A percentile compares a stretch with the other conserved stretches of the same genome.
These are phyloP conservation scores for Drosophila engyochracea DNA, from an alignment of 2,888 invertebrate species.

Conservation along the genomic window DNA sequence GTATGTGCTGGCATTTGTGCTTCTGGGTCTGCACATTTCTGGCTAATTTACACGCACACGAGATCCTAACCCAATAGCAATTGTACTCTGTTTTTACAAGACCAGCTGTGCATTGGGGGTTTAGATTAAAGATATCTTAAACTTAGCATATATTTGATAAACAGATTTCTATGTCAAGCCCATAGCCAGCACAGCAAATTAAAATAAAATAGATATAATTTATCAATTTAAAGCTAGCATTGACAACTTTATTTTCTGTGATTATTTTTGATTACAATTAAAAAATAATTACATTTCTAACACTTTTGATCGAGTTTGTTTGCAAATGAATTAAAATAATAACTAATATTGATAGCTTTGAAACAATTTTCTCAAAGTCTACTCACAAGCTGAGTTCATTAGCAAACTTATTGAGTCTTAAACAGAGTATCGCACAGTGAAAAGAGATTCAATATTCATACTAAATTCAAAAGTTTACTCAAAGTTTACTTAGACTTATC, in stretches of 20 bases:
- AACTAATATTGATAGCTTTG: not conserved
- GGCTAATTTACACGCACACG: not conserved
- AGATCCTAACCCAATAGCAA: not conserved
- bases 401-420: not conserved
- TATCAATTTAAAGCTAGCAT: not conserved
- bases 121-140: not conserved
- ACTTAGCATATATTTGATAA: not conserved
- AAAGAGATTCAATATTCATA: not conserved
- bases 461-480: not conserved
- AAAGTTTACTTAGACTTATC: not conserved
- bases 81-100: not conserved
- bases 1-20: constrained; percentile 18
- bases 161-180: not conserved
- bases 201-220: not conserved
- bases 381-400: not conserved
- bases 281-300: not conserved
- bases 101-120: no score
- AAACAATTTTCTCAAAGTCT: not conserved
- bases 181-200: not conserved
- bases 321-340: not conserved
- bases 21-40: constrained; percentile 23
- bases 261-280: not conserved
- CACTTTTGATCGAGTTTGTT: not conserved
- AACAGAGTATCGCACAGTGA: not conserved
- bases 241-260: not conserved